Conservation (phyloP, 2,797 vertebrate species). For the Myoxocephalus aenaeus region DNA sequence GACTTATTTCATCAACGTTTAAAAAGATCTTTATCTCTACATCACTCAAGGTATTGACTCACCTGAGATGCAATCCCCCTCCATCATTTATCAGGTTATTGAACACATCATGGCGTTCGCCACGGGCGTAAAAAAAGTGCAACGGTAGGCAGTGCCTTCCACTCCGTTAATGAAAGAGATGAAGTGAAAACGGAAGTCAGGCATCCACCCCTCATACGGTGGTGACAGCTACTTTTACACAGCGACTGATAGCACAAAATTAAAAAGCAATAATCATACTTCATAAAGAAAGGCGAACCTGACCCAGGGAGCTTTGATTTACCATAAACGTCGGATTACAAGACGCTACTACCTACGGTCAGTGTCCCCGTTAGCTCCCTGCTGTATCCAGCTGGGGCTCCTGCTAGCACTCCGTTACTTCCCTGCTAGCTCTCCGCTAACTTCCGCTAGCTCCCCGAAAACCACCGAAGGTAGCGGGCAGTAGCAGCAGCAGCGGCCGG, state of each 20-base stretch:
- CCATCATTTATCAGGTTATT: constrained; percentile 49
- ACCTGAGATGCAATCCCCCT: constrained; percentile 31
- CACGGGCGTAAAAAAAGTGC: constrained; percentile 1
- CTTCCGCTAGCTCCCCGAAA: too few relatives aligned
- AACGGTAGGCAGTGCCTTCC: constrained; percentile 14
- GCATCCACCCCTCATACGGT: constrained; percentile 12
- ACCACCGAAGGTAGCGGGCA: too few relatives aligned
- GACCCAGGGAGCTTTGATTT: background rate
- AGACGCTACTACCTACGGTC: too few relatives aligned
- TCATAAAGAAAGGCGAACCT: constrained; percentile 1
- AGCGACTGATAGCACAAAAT: constrained; percentile 35
- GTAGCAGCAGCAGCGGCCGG: too few relatives aligned
- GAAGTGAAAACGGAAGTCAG: constrained; percentile 38
- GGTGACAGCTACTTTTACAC: constrained; percentile 26
- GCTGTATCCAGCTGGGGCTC: too few relatives aligned
- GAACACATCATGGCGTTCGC: constrained; percentile 34
- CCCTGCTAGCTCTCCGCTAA: too few relatives aligned
- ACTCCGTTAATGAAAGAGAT: constrained; percentile 45
- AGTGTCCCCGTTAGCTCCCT: too few relatives aligned
- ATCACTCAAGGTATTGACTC: constrained; percentile 27
- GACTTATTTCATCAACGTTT: background rate
- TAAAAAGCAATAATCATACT: constrained; percentile 17
- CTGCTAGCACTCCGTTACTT: too few relatives aligned
- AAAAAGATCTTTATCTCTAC: constrained; percentile 9
- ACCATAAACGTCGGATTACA: too few relatives aligned